These are phyloP conservation scores for Stichopus chloronotus DNA, from an alignment of 35 echinoderm and acorn worm genomes.

Conservation along the genomic window DNA sequence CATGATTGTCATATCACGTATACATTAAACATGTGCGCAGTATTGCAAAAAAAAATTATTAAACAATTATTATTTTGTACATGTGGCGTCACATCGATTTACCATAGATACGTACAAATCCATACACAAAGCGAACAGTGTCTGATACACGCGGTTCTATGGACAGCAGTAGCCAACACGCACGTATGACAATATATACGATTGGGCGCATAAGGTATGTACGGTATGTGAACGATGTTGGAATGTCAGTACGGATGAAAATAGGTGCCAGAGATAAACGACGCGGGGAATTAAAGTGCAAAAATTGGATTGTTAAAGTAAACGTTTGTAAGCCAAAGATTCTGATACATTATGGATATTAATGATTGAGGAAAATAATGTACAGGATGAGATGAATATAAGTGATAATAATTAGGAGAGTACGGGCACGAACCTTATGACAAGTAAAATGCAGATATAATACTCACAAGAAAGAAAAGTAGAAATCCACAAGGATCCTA, in stretches of 20 bases:
- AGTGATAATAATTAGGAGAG: no score
- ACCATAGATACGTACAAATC: no score
- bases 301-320: not conserved
- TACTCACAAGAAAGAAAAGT: constrained; percentile 10
- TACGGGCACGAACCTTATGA: no score
- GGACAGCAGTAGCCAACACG: no score
- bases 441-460: not conserved
- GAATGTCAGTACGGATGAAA: not conserved
- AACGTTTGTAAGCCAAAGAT: not conserved
- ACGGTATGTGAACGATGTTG: constrained; percentile 1
- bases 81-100: no score
- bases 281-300: not conserved
- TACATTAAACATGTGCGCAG: no score
- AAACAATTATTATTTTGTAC: no score
- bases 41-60: no score
- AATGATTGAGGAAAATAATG: not conserved
- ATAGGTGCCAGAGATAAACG: not conserved
- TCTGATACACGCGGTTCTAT: no score
- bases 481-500: constrained; percentile 10
- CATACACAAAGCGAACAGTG: no score
- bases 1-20: no score
- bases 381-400: not conserved
- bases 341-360: not conserved
- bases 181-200: no score
- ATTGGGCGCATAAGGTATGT: not conserved